Percentiles rank a stretch among this genome's conserved stretches.
Conservation (phyloP, 2,113 vertebrate species). For the Barbus barbus region DNA sequence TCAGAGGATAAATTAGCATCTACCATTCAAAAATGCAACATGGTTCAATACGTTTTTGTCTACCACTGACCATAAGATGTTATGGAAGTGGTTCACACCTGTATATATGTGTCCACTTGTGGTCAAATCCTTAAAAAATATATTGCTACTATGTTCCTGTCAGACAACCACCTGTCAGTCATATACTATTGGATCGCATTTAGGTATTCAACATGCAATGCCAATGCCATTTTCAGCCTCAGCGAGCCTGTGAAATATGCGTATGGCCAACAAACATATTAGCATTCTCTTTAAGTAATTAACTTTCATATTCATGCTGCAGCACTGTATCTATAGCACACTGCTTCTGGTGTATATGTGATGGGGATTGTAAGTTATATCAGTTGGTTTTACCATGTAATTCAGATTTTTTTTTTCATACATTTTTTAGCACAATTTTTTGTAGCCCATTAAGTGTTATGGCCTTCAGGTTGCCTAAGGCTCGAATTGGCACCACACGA, state of each 20-base stretch:
- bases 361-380: not conserved
- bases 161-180: constrained; percentile 2
- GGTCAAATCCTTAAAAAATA: not conserved
- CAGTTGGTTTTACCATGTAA: not conserved
- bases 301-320: not conserved
- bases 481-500: not conserved
- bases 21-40: not conserved
- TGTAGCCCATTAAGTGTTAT: constrained; percentile 11
- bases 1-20: not conserved
- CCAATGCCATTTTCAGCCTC: not conserved
- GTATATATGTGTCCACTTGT: not conserved
- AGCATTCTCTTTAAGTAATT: not conserved
- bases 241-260: not conserved
- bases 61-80: not conserved
- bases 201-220: not conserved
- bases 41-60: not conserved
- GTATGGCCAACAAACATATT: not conserved
- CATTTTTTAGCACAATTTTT: not conserved
- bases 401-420: constrained; percentile 1
- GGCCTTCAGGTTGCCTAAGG: constrained; percentile 29
- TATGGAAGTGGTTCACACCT: not conserved
- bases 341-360: not conserved
- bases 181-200: not conserved
- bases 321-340: not conserved
- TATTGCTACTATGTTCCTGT: not conserved